Conservation (phyloP, 2,888 invertebrate species). For the Corythucha ciliata region DNA sequence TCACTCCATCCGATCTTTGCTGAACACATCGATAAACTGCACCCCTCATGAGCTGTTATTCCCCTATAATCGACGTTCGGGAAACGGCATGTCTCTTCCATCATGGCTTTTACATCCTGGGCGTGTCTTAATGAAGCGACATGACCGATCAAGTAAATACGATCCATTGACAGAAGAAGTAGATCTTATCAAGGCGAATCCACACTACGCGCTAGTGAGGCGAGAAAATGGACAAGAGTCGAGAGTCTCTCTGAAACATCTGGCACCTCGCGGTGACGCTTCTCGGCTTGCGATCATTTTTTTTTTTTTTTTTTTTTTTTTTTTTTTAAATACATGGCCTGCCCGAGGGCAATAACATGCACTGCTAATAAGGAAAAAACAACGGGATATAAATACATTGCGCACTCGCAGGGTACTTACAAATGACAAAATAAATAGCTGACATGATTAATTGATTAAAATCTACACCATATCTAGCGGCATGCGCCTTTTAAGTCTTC, state of each 20-base stretch:
- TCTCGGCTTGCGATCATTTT: no score
- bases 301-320: no score
- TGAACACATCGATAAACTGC: slow-evolving; percentile 27
- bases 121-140: slow-evolving; percentile 14
- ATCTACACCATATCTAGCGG: no score
- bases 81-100: slow-evolving; percentile 1
- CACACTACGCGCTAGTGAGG: slow-evolving; percentile 12
- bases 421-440: no score
- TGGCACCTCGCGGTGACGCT: slow-evolving; percentile 27
- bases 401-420: no score
- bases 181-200: slow-evolving; percentile 27
- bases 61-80: slow-evolving; percentile 8
- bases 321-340: no score
- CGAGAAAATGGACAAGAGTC: slow-evolving; percentile 25
- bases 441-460: no score
- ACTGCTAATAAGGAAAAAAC: no score
- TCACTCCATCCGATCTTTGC: slow-evolving; percentile 28
- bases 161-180: slow-evolving; percentile 32
- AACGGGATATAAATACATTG: no score
- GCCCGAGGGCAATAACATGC: no score
- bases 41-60: slow-evolving; percentile 28
- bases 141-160: slow-evolving; percentile 24
- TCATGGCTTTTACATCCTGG: slow-evolving; percentile 13
- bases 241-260: slow-evolving; percentile 26
- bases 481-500: no score